Evolutionary conservation across 2,797 vertebrate species (phyloP).

Genomic region (Rhinophrynus dorsalis): DNA sequence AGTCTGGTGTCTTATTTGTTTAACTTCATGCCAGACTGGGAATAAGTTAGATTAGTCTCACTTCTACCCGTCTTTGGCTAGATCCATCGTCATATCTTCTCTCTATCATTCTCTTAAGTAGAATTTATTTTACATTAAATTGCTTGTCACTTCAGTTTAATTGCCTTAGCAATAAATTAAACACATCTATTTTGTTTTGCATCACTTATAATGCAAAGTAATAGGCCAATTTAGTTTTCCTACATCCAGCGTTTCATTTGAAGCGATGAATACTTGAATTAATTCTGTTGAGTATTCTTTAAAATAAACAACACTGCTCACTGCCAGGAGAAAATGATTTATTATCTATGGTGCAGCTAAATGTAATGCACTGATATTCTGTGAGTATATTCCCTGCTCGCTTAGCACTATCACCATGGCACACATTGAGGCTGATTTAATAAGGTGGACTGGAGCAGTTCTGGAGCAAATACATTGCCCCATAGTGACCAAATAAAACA

Average conservation of each 20-base stretch:
- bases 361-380: slow-evolving; percentile 34
- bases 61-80: slow-evolving; percentile 5
- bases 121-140: slow-evolving; percentile 40
- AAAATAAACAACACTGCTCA: slow-evolving; percentile 40
- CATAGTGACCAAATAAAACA: too few relatives aligned
- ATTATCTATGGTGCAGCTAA: slow-evolving; percentile 21
- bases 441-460: too few relatives aligned
- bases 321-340: slow-evolving; percentile 35
- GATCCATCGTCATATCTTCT: slow-evolving; percentile 23
- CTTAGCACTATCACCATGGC: slow-evolving; percentile 19
- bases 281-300: slow-evolving; percentile 45
- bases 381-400: too few relatives aligned
- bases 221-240: slow-evolving; percentile 33
- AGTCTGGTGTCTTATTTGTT: slow-evolving; percentile 31
- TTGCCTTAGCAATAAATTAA: slow-evolving; percentile 44
- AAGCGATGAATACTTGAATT: slow-evolving; percentile 42
- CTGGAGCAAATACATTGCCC: too few relatives aligned
- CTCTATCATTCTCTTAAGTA: slow-evolving; percentile 21
- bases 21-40: slow-evolving; percentile 28
- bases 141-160: slow-evolving; percentile 43
- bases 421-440: slow-evolving; percentile 31
- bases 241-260: slow-evolving; percentile 21
- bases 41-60: slow-evolving; percentile 24
- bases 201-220: slow-evolving; percentile 36
- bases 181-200: slow-evolving; percentile 41